Percentiles rank a stretch among this genome's conserved stretches.
Conservation (phyloP, 2,888 invertebrate species). For the Syrphus vitripennis region DNA sequence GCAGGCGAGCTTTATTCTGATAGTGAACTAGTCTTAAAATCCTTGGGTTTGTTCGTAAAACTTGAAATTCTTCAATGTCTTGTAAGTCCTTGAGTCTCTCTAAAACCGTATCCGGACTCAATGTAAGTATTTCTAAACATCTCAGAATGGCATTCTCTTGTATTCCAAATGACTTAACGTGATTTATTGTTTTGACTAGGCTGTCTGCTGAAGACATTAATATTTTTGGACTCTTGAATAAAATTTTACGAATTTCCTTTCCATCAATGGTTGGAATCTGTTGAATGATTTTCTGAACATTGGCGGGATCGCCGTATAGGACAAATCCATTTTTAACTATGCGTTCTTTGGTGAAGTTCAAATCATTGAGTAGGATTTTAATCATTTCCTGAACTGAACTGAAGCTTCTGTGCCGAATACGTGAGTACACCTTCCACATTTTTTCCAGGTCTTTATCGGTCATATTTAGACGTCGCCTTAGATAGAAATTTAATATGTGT, state of each 20-base stretch:
- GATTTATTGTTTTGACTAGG: slow-evolving; percentile 82
- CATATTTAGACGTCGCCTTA: slow-evolving; percentile 80
- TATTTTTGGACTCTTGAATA: slow-evolving; percentile 84
- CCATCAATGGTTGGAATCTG: slow-evolving; percentile 83
- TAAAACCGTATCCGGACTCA: slow-evolving; percentile 83
- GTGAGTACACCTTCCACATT: slow-evolving; percentile 78
- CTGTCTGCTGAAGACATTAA: slow-evolving; percentile 84
- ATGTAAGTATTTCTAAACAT: slow-evolving; percentile 83
- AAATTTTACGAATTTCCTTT: slow-evolving; percentile 82
- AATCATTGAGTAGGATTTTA: slow-evolving; percentile 82
- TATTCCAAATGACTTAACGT: slow-evolving; percentile 84
- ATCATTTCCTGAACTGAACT: slow-evolving; percentile 83
- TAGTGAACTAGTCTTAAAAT: slow-evolving; percentile 82
- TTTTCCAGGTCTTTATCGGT: slow-evolving; percentile 77
- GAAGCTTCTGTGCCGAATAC: slow-evolving; percentile 81
- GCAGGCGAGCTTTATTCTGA: slow-evolving; percentile 81
- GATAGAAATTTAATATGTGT: slow-evolving; percentile 77
- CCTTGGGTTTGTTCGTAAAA: slow-evolving; percentile 84
- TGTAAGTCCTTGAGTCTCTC: slow-evolving; percentile 83
- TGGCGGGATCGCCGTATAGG: slow-evolving; percentile 83
- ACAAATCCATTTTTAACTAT: slow-evolving; percentile 85
- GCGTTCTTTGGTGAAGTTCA: slow-evolving; percentile 82
- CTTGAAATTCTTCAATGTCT: slow-evolving; percentile 84
- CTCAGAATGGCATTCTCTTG: slow-evolving; percentile 82
- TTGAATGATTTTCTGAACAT: slow-evolving; percentile 83